Evolutionary conservation across 2,888 invertebrate species (phyloP).

Genomic region (Geophilus truncorum): DNA sequence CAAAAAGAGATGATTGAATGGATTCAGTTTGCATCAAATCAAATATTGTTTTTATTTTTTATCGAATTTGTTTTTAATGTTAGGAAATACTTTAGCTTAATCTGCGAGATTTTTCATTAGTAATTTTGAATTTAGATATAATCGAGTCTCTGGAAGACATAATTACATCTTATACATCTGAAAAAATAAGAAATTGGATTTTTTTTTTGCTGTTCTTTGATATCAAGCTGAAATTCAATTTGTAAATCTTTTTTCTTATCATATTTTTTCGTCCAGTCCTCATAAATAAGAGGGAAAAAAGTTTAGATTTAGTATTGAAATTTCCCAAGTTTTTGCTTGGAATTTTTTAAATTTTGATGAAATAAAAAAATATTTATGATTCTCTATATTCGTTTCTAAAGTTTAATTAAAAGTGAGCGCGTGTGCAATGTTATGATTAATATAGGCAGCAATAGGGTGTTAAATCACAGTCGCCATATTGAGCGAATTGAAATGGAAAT

Average conservation of each 20-base stretch:
- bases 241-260: too few species aligned
- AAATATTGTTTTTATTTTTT: not conserved
- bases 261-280: too few species aligned
- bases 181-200: too few species aligned
- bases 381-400: not conserved
- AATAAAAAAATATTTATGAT: not conserved
- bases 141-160: too few species aligned
- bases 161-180: too few species aligned
- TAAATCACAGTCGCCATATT: not conserved
- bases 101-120: not conserved
- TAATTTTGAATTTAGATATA: not conserved
- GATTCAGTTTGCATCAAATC: too few species aligned
- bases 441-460: not conserved
- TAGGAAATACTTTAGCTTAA: not conserved
- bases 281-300: too few species aligned
- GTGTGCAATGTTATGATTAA: conserved; percentile 3
- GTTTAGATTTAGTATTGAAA: too few species aligned
- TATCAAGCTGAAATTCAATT: too few species aligned
- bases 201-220: too few species aligned
- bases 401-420: not conserved
- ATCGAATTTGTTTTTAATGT: not conserved
- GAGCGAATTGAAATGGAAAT: not conserved
- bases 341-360: not conserved
- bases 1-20: too few species aligned
- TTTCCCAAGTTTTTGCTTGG: not conserved